These are phyloP conservation scores for Seira musarum DNA, from an alignment of 2,888 invertebrate species.

Conservation along the genomic window DNA sequence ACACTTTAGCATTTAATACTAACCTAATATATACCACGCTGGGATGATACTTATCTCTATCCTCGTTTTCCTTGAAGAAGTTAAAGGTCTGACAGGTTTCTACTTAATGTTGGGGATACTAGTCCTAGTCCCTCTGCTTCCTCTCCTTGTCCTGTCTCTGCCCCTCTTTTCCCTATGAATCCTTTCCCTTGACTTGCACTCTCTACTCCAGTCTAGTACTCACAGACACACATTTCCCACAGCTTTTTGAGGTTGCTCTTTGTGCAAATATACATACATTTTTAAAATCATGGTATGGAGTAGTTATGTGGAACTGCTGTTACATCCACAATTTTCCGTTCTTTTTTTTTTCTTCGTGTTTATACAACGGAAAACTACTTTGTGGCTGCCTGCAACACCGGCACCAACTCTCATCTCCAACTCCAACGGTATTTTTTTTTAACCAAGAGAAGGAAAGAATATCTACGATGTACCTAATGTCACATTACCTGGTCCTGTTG, in stretches of 20 bases:
- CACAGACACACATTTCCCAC: no score
- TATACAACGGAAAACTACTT: conserved; percentile 10
- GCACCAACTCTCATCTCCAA: neutral
- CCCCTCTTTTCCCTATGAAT: no score
- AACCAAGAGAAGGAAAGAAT: neutral
- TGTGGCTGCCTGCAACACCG: no score
- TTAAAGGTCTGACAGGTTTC: conserved; percentile 10
- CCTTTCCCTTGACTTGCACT: no score
- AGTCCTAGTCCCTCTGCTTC: conserved; percentile 6
- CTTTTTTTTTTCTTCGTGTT: neutral
- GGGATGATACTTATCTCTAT: conserved; percentile 27
- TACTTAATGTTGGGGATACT: neutral
- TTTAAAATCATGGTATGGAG: conserved; percentile 5
- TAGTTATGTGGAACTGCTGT: conserved; percentile 7
- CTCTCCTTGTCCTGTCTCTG: conserved; percentile 1
- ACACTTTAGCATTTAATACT: conserved; percentile 32
- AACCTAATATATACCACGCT: conserved; percentile 23
- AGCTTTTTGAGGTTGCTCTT: no score
- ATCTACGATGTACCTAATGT: conserved; percentile 2
- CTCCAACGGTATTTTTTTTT: neutral
- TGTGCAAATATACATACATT: neutral
- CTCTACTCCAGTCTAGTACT: no score
- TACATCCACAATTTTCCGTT: conserved; percentile 1
- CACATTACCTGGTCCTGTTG: conserved; percentile 4
- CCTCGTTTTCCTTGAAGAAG: neutral